Conservation (phyloP, 2,797 vertebrate species). For the Acanthurus leucopareius region DNA sequence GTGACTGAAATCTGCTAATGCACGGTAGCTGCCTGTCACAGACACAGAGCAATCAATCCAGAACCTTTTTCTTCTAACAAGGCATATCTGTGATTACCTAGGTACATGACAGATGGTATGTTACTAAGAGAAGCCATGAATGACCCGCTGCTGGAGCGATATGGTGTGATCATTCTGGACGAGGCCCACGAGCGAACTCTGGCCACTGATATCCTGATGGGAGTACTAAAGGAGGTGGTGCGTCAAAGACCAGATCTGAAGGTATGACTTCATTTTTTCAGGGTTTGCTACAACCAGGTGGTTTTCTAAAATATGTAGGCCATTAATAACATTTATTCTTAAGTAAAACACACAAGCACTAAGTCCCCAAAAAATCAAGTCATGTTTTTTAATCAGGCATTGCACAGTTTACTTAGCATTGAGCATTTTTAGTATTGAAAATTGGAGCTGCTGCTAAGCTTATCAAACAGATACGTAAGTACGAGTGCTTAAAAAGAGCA, state of each 20-base stretch:
- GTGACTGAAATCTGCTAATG: constrained; percentile 44
- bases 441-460: background rate
- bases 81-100: constrained; percentile 46
- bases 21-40: background rate
- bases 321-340: no score
- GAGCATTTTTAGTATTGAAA: no score
- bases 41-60: no score
- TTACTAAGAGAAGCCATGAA: constrained; percentile 97
- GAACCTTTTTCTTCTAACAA: no score
- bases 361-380: no score
- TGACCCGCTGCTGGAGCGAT: constrained; percentile 94
- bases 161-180: constrained; percentile 96
- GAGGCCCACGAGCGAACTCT: constrained; percentile 97
- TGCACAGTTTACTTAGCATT: no score
- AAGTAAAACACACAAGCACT: no score
- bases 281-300: no score
- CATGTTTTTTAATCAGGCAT: no score
- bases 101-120: constrained; percentile 99
- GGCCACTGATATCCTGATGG: constrained; percentile 98
- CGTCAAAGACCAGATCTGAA: constrained; percentile 95
- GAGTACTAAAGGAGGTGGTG: constrained; percentile 96
- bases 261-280: constrained; percentile 75
- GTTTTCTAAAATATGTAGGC: no score
- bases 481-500: background rate
- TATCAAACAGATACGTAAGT: background rate